Evolutionary conservation across 2,888 invertebrate species (phyloP), one percentile per base, ranked within the genome.

Genomic region (Corbicula japonica): DNA sequence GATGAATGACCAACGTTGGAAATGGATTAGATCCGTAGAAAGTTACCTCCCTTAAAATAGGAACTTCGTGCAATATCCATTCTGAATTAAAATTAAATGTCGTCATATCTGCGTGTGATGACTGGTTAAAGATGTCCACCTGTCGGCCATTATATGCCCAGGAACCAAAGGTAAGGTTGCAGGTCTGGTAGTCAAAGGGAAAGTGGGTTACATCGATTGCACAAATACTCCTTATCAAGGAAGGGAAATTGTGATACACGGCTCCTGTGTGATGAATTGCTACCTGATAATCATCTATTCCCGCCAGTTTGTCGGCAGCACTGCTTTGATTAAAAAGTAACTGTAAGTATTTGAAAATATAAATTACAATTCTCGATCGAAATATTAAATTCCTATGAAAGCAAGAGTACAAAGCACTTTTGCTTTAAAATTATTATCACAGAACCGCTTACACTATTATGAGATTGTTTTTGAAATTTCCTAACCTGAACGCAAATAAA

Each of bases 131-230:
- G 15, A 87, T 52, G 61, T 87, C 77, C 5, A 88, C 35, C n/a
- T 84, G 76, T 5, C 41, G 35, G 0, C 85, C 85, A 41, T 75
- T 76, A 52, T 88, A 98, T 88, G 98, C 98, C 99, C 99, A 99
- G 94, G 98, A 98, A 92, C 99, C 99, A 94, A 99, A 99, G 95
- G 98, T 98, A 97, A 99, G 97, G 94, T 97, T 97, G 94, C 99
- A 99, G 91, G 96, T 96, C 95, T 99, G 99, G 94, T 98, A 98
- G 94, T 99, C 99, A 95, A 98, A 91, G 0, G 91, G 91, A 70
- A 91, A 91, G 75, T 89, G 90, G 48, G 83, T 76, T 8, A 91
- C 88, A 71, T 91, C 88, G 1, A 92, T 86, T 15, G 86, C 82
- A 76, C 92, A 92, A 6, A 91, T 75, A 58, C 88, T 90, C 81